Evolutionary conservation across 2,113 vertebrate genomes (phyloP).

Genomic region (Ramphastos sulfuratus): DNA sequence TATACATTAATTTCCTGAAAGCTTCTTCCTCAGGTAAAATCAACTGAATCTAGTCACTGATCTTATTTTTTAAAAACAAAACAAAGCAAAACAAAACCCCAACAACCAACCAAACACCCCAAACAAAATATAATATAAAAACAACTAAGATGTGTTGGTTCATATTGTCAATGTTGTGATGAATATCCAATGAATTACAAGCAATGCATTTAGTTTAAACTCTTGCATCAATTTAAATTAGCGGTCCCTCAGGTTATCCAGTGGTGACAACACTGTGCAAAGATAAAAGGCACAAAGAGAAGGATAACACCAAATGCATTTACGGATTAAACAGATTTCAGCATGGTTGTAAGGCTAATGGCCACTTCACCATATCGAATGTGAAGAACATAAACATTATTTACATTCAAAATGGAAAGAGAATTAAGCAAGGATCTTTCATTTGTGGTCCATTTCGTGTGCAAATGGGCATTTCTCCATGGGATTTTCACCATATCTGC

Average conservation of each 20-base stretch:
- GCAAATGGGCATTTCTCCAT: background rate
- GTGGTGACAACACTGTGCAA: background rate
- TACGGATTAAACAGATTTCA: background rate
- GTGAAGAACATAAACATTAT: background rate
- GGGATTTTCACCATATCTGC: no score
- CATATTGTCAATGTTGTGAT: background rate
- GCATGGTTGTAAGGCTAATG: background rate
- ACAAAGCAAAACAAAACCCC: no score
- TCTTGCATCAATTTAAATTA: background rate
- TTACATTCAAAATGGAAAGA: background rate
- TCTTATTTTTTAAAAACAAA: no score
- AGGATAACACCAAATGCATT: background rate
- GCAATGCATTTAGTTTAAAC: background rate
- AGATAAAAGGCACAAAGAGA: background rate
- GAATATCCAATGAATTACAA: background rate
- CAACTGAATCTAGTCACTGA: background rate
- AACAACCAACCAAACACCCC: no score
- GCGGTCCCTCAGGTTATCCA: background rate
- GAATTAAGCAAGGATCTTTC: background rate
- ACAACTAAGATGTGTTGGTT: background rate
- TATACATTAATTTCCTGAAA: background rate
- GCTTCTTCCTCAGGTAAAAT: background rate
- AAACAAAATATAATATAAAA: background rate
- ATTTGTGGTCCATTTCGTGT: background rate
- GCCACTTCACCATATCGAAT: background rate